Percentiles rank a stretch among this genome's conserved stretches.
Conservation (phyloP, 2,797 vertebrate genomes). For the Pseudopleuronectes americanus region DNA sequence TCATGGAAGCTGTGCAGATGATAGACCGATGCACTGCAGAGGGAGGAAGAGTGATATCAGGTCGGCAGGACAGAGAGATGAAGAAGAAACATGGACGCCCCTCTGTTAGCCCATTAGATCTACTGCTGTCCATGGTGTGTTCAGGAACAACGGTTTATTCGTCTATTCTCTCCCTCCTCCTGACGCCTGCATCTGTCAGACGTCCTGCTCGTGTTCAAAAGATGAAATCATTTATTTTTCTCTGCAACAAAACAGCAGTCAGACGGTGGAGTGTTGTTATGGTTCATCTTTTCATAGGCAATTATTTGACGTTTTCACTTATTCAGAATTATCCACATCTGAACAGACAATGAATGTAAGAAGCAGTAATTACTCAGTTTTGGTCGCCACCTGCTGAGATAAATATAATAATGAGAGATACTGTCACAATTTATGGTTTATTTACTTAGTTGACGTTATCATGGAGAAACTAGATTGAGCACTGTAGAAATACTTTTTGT, state of each 20-base stretch:
- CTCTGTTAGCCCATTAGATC: constrained; percentile 35
- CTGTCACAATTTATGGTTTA: no score
- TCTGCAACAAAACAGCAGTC: background rate
- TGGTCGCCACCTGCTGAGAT: no score
- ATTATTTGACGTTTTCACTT: no score
- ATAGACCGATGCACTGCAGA: constrained; percentile 7
- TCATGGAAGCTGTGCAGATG: constrained; percentile 10
- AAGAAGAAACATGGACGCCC: constrained; percentile 22
- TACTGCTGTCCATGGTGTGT: constrained; percentile 29
- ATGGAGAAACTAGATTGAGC: no score
- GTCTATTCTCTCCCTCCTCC: constrained; percentile 1
- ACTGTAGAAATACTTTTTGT: no score
- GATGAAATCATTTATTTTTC: constrained; percentile 4
- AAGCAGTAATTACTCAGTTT: no score
- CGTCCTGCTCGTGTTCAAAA: constrained; percentile 1
- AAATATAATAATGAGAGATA: no score
- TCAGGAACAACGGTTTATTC: constrained; percentile 8
- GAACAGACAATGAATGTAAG: no score
- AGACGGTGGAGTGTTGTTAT: no score
- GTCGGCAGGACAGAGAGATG: background rate
- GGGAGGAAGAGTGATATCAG: constrained; percentile 10
- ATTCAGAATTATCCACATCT: no score
- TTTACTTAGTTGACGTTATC: no score
- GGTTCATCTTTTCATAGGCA: no score
- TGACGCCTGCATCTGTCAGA: constrained; percentile 33